Percentiles rank a stretch among this genome's conserved stretches.
Conservation (phyloP, 1,140 invertebrate genomes). For the Anoplophora glabripennis region DNA sequence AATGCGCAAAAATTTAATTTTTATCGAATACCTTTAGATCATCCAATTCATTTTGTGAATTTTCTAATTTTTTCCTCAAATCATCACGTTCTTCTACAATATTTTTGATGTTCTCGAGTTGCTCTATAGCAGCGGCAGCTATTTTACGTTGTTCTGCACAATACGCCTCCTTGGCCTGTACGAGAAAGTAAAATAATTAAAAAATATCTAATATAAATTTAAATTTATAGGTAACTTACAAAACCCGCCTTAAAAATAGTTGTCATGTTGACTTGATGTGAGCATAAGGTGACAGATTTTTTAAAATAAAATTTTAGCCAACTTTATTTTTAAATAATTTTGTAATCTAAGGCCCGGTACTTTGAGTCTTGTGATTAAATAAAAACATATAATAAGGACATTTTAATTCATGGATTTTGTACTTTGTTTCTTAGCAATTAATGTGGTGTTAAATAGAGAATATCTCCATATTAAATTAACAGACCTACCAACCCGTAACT, state of each 20-base stretch:
- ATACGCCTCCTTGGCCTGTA: slow-evolving; percentile 31
- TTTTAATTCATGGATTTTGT: too few species aligned
- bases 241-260: slow-evolving; percentile 17
- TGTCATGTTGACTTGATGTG: slow-evolving; percentile 20
- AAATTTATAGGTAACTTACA: slow-evolving; percentile 15
- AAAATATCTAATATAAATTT: neutral
- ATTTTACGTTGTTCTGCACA: slow-evolving; percentile 33
- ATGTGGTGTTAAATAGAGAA: too few species aligned
- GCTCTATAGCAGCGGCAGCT: slow-evolving; percentile 30
- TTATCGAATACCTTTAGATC: slow-evolving; percentile 24
- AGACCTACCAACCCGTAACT: too few species aligned
- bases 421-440: too few species aligned
- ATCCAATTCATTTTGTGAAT: slow-evolving; percentile 28
- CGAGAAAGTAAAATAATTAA: neutral
- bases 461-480: too few species aligned
- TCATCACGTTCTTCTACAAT: slow-evolving; percentile 34
- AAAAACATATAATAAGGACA: too few species aligned
- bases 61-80: slow-evolving; percentile 26
- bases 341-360: too few species aligned
- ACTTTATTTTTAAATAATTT: too few species aligned
- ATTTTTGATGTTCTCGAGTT: slow-evolving; percentile 36
- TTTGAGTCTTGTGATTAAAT: too few species aligned
- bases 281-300: too few species aligned
- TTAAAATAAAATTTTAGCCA: too few species aligned
- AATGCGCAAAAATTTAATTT: slow-evolving; percentile 1